A percentile compares a stretch with the other conserved stretches of the same genome.
These are phyloP conservation scores for Eupsittula cactorum DNA, from an alignment of 2,113 vertebrate species.

Conservation along the genomic window DNA sequence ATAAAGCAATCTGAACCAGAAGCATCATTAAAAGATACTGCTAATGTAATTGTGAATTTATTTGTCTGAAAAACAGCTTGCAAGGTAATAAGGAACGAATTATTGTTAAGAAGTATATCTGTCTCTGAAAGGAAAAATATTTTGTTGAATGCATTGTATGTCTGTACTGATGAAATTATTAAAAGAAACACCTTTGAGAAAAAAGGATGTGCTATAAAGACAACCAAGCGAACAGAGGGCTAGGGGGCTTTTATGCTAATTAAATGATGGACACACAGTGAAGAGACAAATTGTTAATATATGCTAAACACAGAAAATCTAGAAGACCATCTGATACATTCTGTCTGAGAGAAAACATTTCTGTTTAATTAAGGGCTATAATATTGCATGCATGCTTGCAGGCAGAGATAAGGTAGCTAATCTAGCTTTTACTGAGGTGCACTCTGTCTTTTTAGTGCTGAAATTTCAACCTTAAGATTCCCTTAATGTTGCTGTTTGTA, in stretches of 20 bases:
- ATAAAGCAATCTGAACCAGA: conserved; percentile 34
- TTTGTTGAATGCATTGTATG: not conserved
- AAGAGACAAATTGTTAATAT: conserved; percentile 21
- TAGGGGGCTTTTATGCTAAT: conserved; percentile 17
- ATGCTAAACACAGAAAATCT: conserved; percentile 38
- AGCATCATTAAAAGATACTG: conserved; percentile 54
- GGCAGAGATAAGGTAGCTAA: conserved; percentile 60
- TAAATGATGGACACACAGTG: not conserved
- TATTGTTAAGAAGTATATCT: conserved; percentile 23
- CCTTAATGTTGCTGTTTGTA: conserved; percentile 13
- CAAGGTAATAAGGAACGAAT: conserved; percentile 34
- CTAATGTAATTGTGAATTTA: conserved; percentile 36
- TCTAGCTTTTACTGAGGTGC: conserved; percentile 42
- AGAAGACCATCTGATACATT: conserved; percentile 23
- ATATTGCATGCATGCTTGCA: conserved; percentile 44
- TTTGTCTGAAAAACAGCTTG: conserved; percentile 52
- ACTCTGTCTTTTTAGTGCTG: conserved; percentile 46
- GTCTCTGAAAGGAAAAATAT: conserved; percentile 13
- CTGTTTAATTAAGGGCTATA: conserved; percentile 56
- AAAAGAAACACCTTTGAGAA: conserved; percentile 31
- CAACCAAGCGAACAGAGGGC: not conserved
- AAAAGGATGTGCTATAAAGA: not conserved
- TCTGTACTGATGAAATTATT: conserved; percentile 28
- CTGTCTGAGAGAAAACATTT: conserved; percentile 16
- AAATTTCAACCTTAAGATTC: conserved; percentile 36